Base-by-base conservation (phyloP, 2,113 vertebrate species). In the Taurulus bubalis region DNA sequence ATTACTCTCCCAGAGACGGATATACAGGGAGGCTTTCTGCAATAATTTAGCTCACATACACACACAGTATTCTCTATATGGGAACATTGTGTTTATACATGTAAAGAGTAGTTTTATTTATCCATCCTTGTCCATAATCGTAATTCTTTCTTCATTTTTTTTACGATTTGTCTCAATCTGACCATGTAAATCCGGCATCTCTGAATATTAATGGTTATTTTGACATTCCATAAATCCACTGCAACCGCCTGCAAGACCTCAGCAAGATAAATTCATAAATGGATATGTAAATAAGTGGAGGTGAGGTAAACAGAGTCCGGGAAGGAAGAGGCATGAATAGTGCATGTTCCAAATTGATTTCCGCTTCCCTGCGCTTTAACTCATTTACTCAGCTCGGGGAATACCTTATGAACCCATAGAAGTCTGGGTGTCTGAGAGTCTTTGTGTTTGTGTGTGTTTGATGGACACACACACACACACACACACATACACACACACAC, bases 241-340 rank as follows among this genome's bases (percentile, higher is more conserved):
- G 2, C 55, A 59, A 60, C 60, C 6, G 65, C n/a, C 79, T 73
- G 60, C 77, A 62, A 63, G 55, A 67, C 78, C 76, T 65, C 76
- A 38, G 22, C 66, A 22, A 82, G 89, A 94, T 90, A 83, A 90
- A 88, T 85, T 28, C 85, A 82, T 73, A 79, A 75, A 90, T 90
- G 69, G 83, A 83, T 89, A 91, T 92, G 89, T 90, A 92, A 91
- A 93, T 86, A 81, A 74, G 77, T n/a, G 60, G 58, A 85, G 58
- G 77, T 80, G 83, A 71, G 49, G 77, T 81, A 82, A 85, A 89
- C 80, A 42, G 85, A 83, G 70, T 75, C 69, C 3, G 30, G 67
- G 68, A 66, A 62, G 65, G 60, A 71, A 63, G 77, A 67, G 2
- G 53, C 77, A 69, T 64, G 73, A 75, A 82, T 82, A 49, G 67